A percentile compares a stretch with the other conserved stretches of the same genome.
These are phyloP conservation scores for Folsomia manolachei DNA, from an alignment of 2,888 invertebrate genomes.

Conservation along the genomic window DNA sequence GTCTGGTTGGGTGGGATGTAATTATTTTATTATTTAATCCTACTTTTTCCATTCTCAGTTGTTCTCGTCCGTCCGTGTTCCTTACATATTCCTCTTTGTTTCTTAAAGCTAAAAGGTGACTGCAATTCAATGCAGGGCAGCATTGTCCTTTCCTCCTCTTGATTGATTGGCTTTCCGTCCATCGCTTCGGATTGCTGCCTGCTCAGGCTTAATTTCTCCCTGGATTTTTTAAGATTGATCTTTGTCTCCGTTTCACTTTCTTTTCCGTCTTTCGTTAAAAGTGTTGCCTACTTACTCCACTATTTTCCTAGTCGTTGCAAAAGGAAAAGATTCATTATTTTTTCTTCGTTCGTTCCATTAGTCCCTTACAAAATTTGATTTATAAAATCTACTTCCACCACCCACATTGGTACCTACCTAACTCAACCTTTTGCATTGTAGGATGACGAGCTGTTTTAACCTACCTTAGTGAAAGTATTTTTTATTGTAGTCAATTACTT, in stretches of 20 bases:
- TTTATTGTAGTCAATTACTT: too few relatives aligned
- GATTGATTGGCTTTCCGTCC: constrained; percentile 8
- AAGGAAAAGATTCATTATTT: constrained; percentile 11
- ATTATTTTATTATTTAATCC: constrained; percentile 10
- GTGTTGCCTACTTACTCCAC: too few relatives aligned
- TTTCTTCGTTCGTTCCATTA: constrained; percentile 26
- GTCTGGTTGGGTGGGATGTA: background rate
- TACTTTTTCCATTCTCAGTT: too few relatives aligned
- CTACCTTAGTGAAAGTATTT: too few relatives aligned
- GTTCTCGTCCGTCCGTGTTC: too few relatives aligned
- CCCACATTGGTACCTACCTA: too few relatives aligned
- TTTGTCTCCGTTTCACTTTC: background rate
- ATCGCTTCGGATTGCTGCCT: background rate
- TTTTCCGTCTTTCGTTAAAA: background rate
- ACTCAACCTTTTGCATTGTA: too few relatives aligned
- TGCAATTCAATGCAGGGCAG: too few relatives aligned
- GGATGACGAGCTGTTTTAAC: too few relatives aligned
- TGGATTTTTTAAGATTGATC: background rate
- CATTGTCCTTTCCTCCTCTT: constrained; percentile 6
- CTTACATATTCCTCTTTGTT: background rate
- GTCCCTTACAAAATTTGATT: constrained; percentile 37
- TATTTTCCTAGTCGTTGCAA: constrained; percentile 26
- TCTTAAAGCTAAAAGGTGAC: background rate
- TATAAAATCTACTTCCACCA: constrained; percentile 15
- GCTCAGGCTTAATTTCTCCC: background rate